Percentiles rank a stretch among this genome's conserved stretches.
Evolutionary conservation across 1,140 invertebrate genomes (phyloP).

Genomic region (Paramacrobiotus metropolitanus): DNA sequence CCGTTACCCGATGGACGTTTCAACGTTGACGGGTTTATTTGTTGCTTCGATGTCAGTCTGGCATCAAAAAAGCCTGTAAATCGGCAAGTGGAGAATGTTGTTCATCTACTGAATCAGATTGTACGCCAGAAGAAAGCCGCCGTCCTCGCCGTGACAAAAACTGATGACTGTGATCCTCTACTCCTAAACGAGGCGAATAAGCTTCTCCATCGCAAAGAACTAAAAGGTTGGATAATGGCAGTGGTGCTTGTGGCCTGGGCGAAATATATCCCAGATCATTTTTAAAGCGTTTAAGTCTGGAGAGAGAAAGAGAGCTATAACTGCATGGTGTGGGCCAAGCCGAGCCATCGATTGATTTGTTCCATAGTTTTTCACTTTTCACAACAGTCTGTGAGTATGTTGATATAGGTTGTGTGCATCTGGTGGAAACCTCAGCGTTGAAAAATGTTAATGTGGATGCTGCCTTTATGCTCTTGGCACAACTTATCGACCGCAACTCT

Average conservation of each 20-base stretch:
- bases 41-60: slow-evolving; percentile 65
- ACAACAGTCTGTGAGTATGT: background rate
- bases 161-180: slow-evolving; percentile 68
- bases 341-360: too few relatives aligned
- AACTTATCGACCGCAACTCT: slow-evolving; percentile 59
- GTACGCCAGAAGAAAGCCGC: slow-evolving; percentile 60
- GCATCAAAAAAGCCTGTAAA: background rate
- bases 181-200: slow-evolving; percentile 70
- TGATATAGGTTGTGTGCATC: slow-evolving; percentile 34
- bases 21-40: slow-evolving; percentile 80
- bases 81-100: slow-evolving; percentile 21
- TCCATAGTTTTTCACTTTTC: slow-evolving; percentile 5
- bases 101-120: slow-evolving; percentile 18
- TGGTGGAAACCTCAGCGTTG: slow-evolving; percentile 83
- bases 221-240: slow-evolving; percentile 44
- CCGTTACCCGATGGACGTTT: slow-evolving; percentile 76
- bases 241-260: too few relatives aligned
- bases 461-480: slow-evolving; percentile 70
- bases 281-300: too few relatives aligned
- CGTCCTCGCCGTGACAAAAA: slow-evolving; percentile 82
- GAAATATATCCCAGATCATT: too few relatives aligned
- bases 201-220: slow-evolving; percentile 66
- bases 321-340: too few relatives aligned
- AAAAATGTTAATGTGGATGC: slow-evolving; percentile 89
- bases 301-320: too few relatives aligned